A percentile compares a stretch with the other conserved stretches of the same genome.
Conservation (phyloP, 2,113 vertebrate genomes). For the Myrmecophaga tridactyla region DNA sequence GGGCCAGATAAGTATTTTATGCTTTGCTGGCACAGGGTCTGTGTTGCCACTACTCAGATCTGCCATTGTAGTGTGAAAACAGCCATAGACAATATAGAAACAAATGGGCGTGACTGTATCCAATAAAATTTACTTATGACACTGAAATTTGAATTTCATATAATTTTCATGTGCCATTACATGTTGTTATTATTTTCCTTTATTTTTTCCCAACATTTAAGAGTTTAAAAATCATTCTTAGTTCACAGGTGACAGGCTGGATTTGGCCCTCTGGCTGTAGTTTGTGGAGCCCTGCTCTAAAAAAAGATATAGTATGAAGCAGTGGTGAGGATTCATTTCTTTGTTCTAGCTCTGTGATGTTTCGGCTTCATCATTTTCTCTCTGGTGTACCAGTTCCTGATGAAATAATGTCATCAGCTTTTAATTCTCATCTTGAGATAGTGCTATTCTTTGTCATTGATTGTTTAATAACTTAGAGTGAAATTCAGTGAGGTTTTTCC, state of each 20-base stretch:
- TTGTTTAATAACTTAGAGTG: not conserved
- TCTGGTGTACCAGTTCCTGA: not conserved
- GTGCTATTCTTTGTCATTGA: not conserved
- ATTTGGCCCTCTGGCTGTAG: not conserved
- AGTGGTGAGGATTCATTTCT: not conserved
- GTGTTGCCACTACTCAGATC: not conserved
- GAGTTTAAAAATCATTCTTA: not conserved
- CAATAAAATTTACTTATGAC: not conserved
- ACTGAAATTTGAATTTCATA: not conserved
- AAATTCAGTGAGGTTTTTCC: not conserved
- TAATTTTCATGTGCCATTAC: not conserved
- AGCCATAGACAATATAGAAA: not conserved
- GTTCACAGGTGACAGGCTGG: not conserved
- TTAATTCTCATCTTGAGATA: not conserved
- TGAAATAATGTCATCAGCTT: not conserved
- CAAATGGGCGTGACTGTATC: not conserved
- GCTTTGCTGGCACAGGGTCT: not conserved
- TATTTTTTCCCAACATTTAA: not conserved
- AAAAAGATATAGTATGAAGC: not conserved
- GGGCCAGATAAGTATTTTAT: not conserved
- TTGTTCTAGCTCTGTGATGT: not conserved
- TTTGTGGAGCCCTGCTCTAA: not conserved
- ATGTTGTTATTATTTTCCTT: not conserved
- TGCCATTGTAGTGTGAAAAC: not conserved
- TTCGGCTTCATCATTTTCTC: not conserved